These are phyloP conservation scores for Pogonomyrmex californicus DNA, from an alignment of 1,140 invertebrate species.

Conservation along the genomic window DNA sequence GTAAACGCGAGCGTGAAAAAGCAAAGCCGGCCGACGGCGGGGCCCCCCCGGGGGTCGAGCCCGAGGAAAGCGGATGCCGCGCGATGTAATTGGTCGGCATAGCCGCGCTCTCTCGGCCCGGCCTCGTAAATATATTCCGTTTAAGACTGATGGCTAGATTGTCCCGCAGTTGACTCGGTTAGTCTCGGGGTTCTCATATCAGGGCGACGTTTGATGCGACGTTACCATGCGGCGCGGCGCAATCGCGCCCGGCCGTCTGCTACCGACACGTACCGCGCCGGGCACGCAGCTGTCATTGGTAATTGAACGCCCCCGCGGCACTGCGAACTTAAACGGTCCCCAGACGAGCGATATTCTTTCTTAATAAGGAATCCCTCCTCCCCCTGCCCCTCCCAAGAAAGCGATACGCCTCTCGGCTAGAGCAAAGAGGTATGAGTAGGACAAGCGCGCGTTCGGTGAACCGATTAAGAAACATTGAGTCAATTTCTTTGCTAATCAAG, in stretches of 20 bases:
- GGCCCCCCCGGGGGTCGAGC: background rate
- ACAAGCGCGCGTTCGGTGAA: background rate
- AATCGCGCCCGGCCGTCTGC: constrained; percentile 23
- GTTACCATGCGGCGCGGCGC: constrained; percentile 61
- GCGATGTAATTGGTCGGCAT: constrained; percentile 40
- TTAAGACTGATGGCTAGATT: constrained; percentile 79
- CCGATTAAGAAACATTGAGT: background rate
- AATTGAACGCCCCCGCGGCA: constrained; percentile 59
- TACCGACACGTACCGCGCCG: constrained; percentile 13
- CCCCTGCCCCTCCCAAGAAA: background rate
- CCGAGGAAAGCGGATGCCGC: constrained; percentile 50
- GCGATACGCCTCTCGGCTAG: background rate
- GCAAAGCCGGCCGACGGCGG: background rate
- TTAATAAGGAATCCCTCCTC: constrained; percentile 17
- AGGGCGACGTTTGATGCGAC: constrained; percentile 64
- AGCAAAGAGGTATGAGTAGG: background rate
- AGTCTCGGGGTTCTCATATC: constrained; percentile 70
- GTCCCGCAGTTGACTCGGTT: constrained; percentile 69
- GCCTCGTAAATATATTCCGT: constrained; percentile 77
- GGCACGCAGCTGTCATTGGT: constrained; percentile 49
- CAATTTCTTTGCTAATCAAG: background rate
- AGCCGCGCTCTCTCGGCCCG: constrained; percentile 32
- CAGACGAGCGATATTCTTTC: constrained; percentile 42
- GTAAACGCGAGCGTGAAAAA: constrained; percentile 17
- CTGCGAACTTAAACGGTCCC: constrained; percentile 52